Percentiles rank a stretch among this genome's conserved stretches.
Evolutionary conservation across 1,140 invertebrate species (phyloP).

Genomic region (Microvelia longipes): DNA sequence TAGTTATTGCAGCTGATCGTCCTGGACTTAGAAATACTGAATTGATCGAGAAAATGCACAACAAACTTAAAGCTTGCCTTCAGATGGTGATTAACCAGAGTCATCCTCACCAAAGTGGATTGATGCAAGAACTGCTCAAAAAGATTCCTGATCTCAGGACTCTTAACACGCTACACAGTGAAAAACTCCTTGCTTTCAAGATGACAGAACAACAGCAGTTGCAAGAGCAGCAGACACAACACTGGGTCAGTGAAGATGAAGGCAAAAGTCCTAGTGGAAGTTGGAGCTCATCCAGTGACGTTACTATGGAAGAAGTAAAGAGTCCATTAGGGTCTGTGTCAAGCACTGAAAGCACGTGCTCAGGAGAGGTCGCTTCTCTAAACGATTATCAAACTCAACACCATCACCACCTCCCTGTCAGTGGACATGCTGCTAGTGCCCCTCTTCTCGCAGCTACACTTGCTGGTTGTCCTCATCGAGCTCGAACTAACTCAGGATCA

Average conservation of each 20-base stretch:
- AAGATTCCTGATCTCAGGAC: conserved; percentile 90
- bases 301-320: conserved; percentile 57
- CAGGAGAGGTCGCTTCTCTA: conserved; percentile 42
- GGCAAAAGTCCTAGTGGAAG: conserved; percentile 39
- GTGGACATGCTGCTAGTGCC: conserved; percentile 35
- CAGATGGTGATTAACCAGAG: conserved; percentile 77
- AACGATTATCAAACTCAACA: conserved; percentile 33
- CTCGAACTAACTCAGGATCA: conserved; percentile 53
- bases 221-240: conserved; percentile 32
- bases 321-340: conserved; percentile 71
- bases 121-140: conserved; percentile 74
- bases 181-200: conserved; percentile 84
- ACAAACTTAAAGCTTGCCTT: conserved; percentile 65
- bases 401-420: conserved; percentile 30
- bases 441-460: conserved; percentile 60
- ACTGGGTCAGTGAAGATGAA: conserved; percentile 28
- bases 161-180: conserved; percentile 87
- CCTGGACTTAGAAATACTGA: conserved; percentile 83
- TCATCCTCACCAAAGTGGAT: conserved; percentile 59
- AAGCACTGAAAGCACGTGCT: conserved; percentile 61
- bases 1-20: conserved; percentile 83
- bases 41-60: conserved; percentile 81
- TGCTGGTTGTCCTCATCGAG: conserved; percentile 46
- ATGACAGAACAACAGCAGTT: conserved; percentile 74
- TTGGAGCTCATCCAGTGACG: conserved; percentile 45